A percentile compares a stretch with the other conserved stretches of the same genome.
Evolutionary conservation across 2,888 invertebrate species (phyloP).

Genomic region (Nyleta sp.): DNA sequence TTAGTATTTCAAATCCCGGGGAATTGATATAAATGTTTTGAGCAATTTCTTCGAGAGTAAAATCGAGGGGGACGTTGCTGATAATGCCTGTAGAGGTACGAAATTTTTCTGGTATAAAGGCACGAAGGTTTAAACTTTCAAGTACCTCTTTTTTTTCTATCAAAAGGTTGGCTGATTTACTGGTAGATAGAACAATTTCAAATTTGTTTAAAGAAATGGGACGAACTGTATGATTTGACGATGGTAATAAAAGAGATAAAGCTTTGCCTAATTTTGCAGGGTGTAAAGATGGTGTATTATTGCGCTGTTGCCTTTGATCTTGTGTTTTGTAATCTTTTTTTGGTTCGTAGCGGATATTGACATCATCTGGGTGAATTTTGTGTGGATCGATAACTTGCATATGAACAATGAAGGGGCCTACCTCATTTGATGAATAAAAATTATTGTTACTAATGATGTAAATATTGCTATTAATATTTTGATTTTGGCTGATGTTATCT

Average conservation of each 20-base stretch:
- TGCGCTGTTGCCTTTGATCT: too few relatives aligned
- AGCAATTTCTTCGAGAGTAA: slow-evolving; percentile 5
- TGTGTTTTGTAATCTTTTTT: too few relatives aligned
- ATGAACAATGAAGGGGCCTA: too few relatives aligned
- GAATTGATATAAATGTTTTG: slow-evolving; percentile 11
- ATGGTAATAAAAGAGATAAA: neutral
- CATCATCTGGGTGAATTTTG: too few relatives aligned
- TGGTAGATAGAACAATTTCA: neutral
- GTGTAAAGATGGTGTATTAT: neutral
- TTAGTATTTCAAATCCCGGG: slow-evolving; percentile 4
- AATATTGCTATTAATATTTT: too few relatives aligned
- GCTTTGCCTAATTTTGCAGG: slow-evolving; percentile 3
- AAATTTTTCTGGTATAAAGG: slow-evolving; percentile 12
- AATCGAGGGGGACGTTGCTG: neutral
- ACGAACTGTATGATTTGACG: neutral
- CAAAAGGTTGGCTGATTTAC: neutral
- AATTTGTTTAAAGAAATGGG: neutral
- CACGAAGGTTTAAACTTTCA: neutral
- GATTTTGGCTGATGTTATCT: too few relatives aligned
- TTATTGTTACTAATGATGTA: too few relatives aligned
- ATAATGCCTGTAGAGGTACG: slow-evolving; percentile 15
- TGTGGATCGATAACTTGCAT: too few relatives aligned
- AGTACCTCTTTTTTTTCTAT: neutral
- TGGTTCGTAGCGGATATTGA: too few relatives aligned
- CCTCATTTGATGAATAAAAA: too few relatives aligned